A percentile compares a stretch with the other conserved stretches of the same genome.
Evolutionary conservation across 1,140 invertebrate genomes (phyloP).

Genomic region (Calycopis cecrops): DNA sequence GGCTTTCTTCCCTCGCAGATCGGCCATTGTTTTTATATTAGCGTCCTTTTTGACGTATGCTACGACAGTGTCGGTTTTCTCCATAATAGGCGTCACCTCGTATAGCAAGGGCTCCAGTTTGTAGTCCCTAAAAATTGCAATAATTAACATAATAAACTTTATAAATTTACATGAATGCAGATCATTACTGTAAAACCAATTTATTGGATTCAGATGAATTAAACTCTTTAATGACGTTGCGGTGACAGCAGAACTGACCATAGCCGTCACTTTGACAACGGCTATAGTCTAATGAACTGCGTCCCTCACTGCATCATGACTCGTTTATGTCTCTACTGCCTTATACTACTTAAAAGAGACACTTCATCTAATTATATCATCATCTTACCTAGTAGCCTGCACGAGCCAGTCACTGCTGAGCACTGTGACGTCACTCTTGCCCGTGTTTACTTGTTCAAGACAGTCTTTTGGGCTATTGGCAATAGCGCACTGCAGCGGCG

Average conservation of each 20-base stretch:
- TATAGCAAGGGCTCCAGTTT: constrained; percentile 80
- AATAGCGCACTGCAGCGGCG: constrained; percentile 81
- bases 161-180: no score
- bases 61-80: constrained; percentile 79
- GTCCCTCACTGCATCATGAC: no score
- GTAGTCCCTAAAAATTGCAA: constrained; percentile 71
- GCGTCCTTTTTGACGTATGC: constrained; percentile 82
- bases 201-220: no score
- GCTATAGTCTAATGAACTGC: no score
- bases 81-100: constrained; percentile 77
- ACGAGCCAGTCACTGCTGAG: constrained; percentile 78
- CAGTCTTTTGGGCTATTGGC: constrained; percentile 76
- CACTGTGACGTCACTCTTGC: constrained; percentile 80
- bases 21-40: constrained; percentile 74
- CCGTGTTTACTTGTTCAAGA: constrained; percentile 77
- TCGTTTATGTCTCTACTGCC: no score
- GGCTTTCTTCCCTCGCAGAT: constrained; percentile 80
- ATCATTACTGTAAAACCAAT: no score
- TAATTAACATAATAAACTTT: background rate
- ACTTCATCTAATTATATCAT: background rate
- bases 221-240: no score
- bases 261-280: no score
- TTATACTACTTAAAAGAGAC: no score
- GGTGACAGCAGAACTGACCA: no score
- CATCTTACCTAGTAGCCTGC: constrained; percentile 62